Conservation (phyloP, 2,888 invertebrate genomes). For the Catocala nupta region DNA sequence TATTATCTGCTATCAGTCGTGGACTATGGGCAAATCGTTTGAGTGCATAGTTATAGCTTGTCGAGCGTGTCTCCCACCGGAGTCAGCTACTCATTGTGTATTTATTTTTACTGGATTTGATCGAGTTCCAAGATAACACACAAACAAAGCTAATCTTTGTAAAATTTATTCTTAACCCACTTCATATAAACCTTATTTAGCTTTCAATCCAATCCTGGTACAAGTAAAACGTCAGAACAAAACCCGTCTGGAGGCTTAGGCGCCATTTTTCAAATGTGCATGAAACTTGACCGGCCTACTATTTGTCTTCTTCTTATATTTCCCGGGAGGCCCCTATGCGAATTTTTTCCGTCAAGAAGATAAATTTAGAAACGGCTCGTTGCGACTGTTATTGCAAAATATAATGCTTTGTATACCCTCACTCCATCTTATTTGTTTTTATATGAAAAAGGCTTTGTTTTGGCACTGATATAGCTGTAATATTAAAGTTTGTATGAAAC, state of each 20-base stretch:
- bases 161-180: slow-evolving; percentile 10
- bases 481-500: slow-evolving; percentile 11
- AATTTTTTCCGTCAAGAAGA: slow-evolving; percentile 40
- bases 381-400: slow-evolving; percentile 33
- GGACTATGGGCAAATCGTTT: too few species aligned
- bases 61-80: too few species aligned
- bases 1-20: too few species aligned
- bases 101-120: too few species aligned
- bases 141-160: background rate
- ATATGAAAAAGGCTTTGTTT: slow-evolving; percentile 8
- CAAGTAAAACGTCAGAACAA: slow-evolving; percentile 39
- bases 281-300: slow-evolving; percentile 63
- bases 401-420: slow-evolving; percentile 20
- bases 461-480: slow-evolving; percentile 5
- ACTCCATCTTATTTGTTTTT: slow-evolving; percentile 11
- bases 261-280: slow-evolving; percentile 66
- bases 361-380: slow-evolving; percentile 42
- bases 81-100: too few species aligned
- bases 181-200: slow-evolving; percentile 25
- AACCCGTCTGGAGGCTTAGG: slow-evolving; percentile 31
- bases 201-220: slow-evolving; percentile 32
- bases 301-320: slow-evolving; percentile 76
- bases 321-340: slow-evolving; percentile 56
- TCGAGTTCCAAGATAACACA: too few species aligned
- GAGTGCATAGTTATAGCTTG: too few species aligned